phyloP scores from a whole-genome alignment of 2,797 vertebrate species.

The Hipposideros larvatus region DNA sequence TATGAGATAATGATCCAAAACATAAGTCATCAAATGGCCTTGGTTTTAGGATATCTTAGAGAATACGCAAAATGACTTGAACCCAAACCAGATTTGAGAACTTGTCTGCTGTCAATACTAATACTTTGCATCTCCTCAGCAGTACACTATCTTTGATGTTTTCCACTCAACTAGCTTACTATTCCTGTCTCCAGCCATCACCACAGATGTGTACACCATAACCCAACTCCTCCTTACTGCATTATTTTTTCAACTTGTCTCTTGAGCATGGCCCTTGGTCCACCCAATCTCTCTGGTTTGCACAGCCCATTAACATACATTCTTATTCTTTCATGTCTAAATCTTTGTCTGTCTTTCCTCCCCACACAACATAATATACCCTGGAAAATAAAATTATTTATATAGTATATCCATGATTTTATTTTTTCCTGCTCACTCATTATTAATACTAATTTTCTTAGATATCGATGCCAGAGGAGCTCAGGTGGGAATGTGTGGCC shows the following conservation, averaged over 20 bases:
- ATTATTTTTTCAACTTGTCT: background rate
- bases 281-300: background rate
- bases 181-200: background rate
- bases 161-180: background rate
- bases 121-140: background rate
- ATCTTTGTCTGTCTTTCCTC: background rate
- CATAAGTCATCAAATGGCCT: background rate
- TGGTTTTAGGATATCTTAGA: background rate
- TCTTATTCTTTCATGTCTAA: background rate
- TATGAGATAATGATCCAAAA: background rate
- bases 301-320: background rate
- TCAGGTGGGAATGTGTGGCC: background rate
- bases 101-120: background rate
- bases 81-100: background rate
- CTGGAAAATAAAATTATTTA: background rate
- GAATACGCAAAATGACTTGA: background rate
- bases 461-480: background rate
- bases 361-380: background rate
- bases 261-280: background rate
- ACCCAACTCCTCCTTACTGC: background rate
- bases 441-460: background rate
- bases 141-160: background rate
- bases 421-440: background rate
- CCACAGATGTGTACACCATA: background rate
- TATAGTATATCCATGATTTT: background rate